Evolutionary conservation across 2,888 invertebrate genomes (phyloP), one percentile per base, ranked within the genome.

Genomic region (Agrochola circellaris): DNA sequence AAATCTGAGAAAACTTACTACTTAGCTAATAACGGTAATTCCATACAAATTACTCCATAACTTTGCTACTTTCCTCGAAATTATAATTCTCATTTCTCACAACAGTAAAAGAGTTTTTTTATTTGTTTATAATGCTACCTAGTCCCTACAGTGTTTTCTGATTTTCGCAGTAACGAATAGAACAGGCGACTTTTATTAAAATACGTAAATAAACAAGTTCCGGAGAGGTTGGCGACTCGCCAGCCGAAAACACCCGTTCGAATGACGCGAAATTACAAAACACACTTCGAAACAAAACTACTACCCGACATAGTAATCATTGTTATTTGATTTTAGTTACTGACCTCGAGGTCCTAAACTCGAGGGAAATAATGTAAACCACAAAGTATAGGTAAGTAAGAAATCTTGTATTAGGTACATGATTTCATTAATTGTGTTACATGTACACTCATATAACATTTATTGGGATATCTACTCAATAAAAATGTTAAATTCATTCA

Each of bases 101-200:
- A 51, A 71, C 23, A 54, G 56, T 62, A 51, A 70, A 66, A 71
- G 56, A 23, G 7, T 2, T 42, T 54, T 74, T 64, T 74, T 64
- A n/a, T 75, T 72, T n/a, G 30, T 58, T 56, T 20, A 48, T 60
- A 73, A 75, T 64, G 15, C 69, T n/a, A n/a, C n/a, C n/a, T 66
- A 64, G 42, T 23, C n/a, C 56, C 34, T 61, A 34, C 58, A 42
- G 65, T 60, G 42, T 83, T 84, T 76, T 67, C 72, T 9, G 70
- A 72, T 74, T 76, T 74, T 67, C 62, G 72, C 66, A 68, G 75
- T 73, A 74, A 79, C 71, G 77, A 84, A 80, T 54, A 67, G 67
- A 73, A 73, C 64, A 65, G 65, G 72, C 71, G 74, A 83, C 81
- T 84, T 88, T 90, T 88, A 89, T 86, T 89, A 88, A 90, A 90